Evolutionary conservation across 2,888 invertebrate species (phyloP), one percentile per base, ranked within the genome.

Genomic region (Sesamia inferens): DNA sequence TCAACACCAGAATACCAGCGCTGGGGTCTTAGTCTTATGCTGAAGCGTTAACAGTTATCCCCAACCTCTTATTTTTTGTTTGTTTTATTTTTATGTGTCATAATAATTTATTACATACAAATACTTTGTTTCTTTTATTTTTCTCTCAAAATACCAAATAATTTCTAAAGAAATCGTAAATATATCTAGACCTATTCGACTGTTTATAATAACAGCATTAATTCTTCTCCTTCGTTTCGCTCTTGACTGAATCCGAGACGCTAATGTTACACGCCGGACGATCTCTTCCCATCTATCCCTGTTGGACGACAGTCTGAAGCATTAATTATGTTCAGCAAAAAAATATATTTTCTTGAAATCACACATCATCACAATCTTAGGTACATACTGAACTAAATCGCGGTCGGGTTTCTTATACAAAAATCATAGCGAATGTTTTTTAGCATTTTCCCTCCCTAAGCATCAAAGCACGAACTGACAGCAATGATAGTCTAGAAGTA

Each of bases 361-460:
- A 64, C 16, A 55, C 55, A n/a, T n/a, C n/a, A n/a, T 68, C 24
- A 66, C 51, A 19, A 64, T 48, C n/a, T 62, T 66, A 39, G 48
- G 61, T 51, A 42, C 19, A 24, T 66, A 31, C 31, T 19, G 22
- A 64, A 69, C 67, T 59, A 70, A 71, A 81, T 55, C 24, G 13
- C 19, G 51, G 16, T 48, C 19, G 13, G 13, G 11, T 66, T 66
- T 55, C 54, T 65, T 55, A 65, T 19, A 74, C 5, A 54, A 57
- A 72, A 51, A 57, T 22, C 22, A 57, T 69, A 70, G 19, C 44
- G 7, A 57, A 14, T 59, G 54, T 59, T 74, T 58, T 58, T 6
- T 22, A 22, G 11, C 22, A 44, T 22, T 13, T 7, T 13, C 59
- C 31, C 7, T n/a, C n/a, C 51, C 14, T 22, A 57, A 82, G 19